Conservation (phyloP, 1,140 invertebrate species). For the Pseudomyrmex gracilis region DNA sequence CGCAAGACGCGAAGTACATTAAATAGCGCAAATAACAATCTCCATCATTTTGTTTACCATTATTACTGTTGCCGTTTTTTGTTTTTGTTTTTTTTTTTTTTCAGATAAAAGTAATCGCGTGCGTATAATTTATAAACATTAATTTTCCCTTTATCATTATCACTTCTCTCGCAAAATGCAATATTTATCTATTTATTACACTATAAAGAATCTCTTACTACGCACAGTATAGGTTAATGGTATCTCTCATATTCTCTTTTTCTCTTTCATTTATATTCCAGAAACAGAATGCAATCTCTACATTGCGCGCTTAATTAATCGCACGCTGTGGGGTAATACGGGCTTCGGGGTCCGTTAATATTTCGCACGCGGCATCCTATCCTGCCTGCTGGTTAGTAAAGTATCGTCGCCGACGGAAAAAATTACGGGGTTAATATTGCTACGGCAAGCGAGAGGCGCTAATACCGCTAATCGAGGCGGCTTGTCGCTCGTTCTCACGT, state of each 20-base stretch:
- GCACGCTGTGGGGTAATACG: conserved; percentile 29
- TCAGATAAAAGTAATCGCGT: background rate
- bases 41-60: background rate
- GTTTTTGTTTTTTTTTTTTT: too few species aligned
- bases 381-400: conserved; percentile 15
- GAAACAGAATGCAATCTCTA: conserved; percentile 26
- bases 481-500: conserved; percentile 44
- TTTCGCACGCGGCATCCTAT: background rate
- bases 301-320: conserved; percentile 42
- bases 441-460: conserved; percentile 7
- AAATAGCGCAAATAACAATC: background rate
- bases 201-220: background rate
- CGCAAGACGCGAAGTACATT: background rate
- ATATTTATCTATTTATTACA: conserved; percentile 6
- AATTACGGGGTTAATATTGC: background rate
- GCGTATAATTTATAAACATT: background rate
- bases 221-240: background rate
- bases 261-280: conserved; percentile 16
- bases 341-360: conserved; percentile 24
- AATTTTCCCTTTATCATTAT: conserved; percentile 24
- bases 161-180: background rate
- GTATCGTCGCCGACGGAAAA: conserved; percentile 2
- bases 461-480: conserved; percentile 51
- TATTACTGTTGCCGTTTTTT: background rate
- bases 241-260: background rate